phyloP scores from a whole-genome alignment of 2,888 invertebrate species.

The Tetragonula carbonaria region DNA sequence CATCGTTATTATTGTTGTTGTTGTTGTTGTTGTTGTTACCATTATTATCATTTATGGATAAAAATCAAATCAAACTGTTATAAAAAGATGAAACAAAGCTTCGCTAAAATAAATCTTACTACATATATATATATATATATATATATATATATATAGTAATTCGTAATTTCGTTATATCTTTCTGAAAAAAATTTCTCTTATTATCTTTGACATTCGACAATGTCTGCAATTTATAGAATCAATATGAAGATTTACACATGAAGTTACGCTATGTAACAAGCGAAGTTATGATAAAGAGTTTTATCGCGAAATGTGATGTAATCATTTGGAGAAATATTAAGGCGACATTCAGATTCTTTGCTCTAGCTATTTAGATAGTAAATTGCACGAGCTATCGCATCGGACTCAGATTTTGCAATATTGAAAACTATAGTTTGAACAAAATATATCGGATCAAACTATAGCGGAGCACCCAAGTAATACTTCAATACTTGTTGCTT shows the following conservation, averaged over 20 bases:
- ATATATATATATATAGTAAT: background rate
- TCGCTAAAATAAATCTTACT: background rate
- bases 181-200: no score
- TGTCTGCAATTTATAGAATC: background rate
- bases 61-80: background rate
- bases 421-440: conserved; percentile 19
- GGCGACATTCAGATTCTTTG: conserved; percentile 37
- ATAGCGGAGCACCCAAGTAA: background rate
- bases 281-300: conserved; percentile 37
- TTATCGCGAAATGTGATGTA: conserved; percentile 34
- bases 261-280: background rate
- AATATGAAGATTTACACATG: conserved; percentile 17
- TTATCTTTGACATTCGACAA: conserved; percentile 13
- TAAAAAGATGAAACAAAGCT: background rate
- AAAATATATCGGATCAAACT: conserved; percentile 17
- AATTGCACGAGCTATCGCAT: background rate
- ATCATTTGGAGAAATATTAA: conserved; percentile 2
- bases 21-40: no score
- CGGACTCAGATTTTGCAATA: background rate
- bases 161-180: background rate
- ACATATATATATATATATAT: no score
- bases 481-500: conserved; percentile 5
- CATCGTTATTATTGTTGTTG: no score
- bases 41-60: background rate
- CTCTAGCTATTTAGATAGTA: background rate